Percentiles rank a stretch among this genome's conserved stretches.
These are phyloP conservation scores for Paramisgurnus dabryanus DNA, from an alignment of 2,113 vertebrate species.

Conservation along the genomic window DNA sequence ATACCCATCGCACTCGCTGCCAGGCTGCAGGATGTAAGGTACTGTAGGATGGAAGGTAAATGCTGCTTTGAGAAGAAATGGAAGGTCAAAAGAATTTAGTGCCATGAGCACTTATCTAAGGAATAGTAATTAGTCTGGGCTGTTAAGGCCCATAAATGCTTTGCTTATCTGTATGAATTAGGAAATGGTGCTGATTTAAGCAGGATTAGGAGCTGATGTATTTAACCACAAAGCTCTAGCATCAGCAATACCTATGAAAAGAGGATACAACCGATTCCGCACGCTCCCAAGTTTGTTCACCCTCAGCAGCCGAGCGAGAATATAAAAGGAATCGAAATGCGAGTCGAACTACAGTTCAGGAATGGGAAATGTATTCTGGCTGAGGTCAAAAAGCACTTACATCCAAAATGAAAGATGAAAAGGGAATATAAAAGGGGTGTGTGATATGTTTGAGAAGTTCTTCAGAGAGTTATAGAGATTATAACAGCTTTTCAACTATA, in stretches of 20 bases:
- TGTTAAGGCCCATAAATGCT: conserved; percentile 69
- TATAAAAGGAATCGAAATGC: not conserved
- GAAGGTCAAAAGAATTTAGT: conserved; percentile 77
- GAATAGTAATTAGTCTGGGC: conserved; percentile 75
- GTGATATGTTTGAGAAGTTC: not conserved
- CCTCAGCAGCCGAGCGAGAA: not conserved
- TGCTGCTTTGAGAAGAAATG: conserved; percentile 67
- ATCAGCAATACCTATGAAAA: conserved; percentile 69
- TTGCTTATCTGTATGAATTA: conserved; percentile 73
- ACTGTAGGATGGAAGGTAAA: conserved; percentile 12
- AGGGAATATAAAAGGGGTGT: conserved; percentile 2
- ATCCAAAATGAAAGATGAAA: not conserved
- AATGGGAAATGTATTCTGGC: not conserved
- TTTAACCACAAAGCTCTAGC: conserved; percentile 71
- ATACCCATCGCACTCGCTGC: conserved; percentile 27
- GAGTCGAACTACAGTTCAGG: conserved; percentile 25
- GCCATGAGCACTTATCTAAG: conserved; percentile 75
- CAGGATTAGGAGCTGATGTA: conserved; percentile 69
- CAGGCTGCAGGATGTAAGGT: not conserved
- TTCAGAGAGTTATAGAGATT: conserved; percentile 16
- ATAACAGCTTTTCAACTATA: not conserved
- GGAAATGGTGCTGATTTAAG: conserved; percentile 76
- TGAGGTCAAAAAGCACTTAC: conserved; percentile 13
- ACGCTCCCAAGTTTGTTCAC: conserved; percentile 32
- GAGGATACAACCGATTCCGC: conserved; percentile 57